phyloP scores from a whole-genome alignment of 2,797 vertebrate species.

The Molossus alvarezi region DNA sequence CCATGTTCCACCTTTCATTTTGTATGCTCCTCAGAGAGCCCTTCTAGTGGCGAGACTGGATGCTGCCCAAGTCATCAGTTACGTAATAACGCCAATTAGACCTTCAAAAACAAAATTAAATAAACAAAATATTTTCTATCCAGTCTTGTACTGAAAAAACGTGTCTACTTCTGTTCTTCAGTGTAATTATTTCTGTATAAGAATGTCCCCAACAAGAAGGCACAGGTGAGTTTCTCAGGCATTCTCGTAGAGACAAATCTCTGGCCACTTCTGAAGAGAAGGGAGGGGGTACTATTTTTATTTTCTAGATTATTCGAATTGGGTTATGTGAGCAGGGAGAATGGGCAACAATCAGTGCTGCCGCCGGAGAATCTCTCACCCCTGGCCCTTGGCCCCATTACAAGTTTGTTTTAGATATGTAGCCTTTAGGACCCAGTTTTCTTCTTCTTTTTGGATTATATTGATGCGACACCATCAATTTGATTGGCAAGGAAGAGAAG shows the following conservation, averaged over 20 bases:
- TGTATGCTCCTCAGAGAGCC: neutral
- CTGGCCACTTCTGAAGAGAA: conserved; percentile 11
- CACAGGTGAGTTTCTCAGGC: neutral
- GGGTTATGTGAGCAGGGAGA: neutral
- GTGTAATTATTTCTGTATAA: neutral
- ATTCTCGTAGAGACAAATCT: neutral
- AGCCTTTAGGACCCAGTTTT: neutral
- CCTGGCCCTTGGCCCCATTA: neutral
- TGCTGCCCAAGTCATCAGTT: neutral
- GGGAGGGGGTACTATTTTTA: neutral
- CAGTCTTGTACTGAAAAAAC: neutral
- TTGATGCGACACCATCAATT: conserved; percentile 16
- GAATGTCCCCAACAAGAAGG: neutral
- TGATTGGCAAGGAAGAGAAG: conserved; percentile 33
- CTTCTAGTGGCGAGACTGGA: neutral
- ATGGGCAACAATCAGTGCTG: neutral
- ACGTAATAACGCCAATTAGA: neutral
- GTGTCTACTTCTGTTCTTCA: neutral
- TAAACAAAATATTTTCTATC: neutral
- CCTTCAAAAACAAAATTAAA: neutral
- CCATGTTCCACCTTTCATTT: neutral
- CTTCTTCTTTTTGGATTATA: neutral
- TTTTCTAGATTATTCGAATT: neutral
- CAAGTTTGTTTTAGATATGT: neutral
- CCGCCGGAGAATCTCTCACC: neutral